Percentiles rank a stretch among this genome's conserved stretches.
These are phyloP conservation scores for Maniola hyperantus DNA, from an alignment of 2,888 invertebrate genomes.

Conservation along the genomic window DNA sequence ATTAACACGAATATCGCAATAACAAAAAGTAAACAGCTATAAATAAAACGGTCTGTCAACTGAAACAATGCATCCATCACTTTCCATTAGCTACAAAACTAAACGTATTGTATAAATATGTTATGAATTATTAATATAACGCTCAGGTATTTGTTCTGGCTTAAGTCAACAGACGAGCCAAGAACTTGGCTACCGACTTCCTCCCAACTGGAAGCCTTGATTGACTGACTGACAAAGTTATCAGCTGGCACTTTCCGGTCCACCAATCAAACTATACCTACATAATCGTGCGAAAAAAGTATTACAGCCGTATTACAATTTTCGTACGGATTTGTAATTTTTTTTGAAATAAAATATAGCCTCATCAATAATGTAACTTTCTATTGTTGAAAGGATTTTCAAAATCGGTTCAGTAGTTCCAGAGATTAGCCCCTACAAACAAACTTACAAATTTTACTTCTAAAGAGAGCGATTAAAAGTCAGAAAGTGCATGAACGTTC, in stretches of 20 bases:
- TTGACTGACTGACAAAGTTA: not conserved
- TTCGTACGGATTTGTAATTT: no score
- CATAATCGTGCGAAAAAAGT: no score
- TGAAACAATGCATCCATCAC: slow-evolving; percentile 13
- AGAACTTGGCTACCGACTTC: not conserved
- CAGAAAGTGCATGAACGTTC: not conserved
- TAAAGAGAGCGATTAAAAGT: not conserved
- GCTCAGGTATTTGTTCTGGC: not conserved
- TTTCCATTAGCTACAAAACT: slow-evolving; percentile 5
- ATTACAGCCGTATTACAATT: no score
- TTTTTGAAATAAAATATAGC: no score
- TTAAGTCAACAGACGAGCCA: not conserved
- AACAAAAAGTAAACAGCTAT: not conserved
- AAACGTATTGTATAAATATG: not conserved
- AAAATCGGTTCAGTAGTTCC: no score
- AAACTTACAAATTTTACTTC: no score
- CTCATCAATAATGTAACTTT: no score
- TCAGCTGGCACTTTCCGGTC: no score
- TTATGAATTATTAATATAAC: slow-evolving; percentile 15
- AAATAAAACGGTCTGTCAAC: slow-evolving; percentile 15
- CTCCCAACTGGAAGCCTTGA: not conserved
- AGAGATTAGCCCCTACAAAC: no score
- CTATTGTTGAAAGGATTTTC: no score
- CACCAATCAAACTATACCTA: no score
- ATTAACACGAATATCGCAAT: not conserved